Base-by-base conservation (phyloP, 2,888 invertebrate genomes). In the Lepidonotus clava region DNA sequence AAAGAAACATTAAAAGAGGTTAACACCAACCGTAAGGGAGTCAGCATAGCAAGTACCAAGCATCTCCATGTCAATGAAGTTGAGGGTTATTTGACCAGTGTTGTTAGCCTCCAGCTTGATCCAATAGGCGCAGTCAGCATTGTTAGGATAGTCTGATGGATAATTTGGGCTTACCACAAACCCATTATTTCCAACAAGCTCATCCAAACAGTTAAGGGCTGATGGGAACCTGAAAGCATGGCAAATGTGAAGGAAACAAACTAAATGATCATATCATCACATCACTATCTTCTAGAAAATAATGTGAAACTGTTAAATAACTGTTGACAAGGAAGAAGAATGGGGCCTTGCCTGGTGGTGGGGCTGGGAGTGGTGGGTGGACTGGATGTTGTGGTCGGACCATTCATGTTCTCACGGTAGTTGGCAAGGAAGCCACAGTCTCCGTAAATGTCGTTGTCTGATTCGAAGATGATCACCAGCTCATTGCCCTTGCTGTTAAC, bases 41-140 rank as follows among this genome's bases (percentile, higher is more conserved):
- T 83, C 83, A 41, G 32, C 1, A 21, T 41, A 28, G 51, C 83
- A 83, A 11, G 24, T 24, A 18, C 18, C 32, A 51, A 21, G 8
- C 1, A 1, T 28, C 32, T 83, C 83, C 18, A 83, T 5, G 83
- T 83, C 83, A 8, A 18, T 1, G 40, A 83, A 83, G 1, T 1
- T 83, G 28, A 83, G 83, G 11, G 51, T 41, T 6, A 83, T 83
- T 6, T n/a, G 6, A 8, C 76, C 76, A 38, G 46, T 51, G n/a
- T 41, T 51, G 40, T 76, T 76, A 24, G 76, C 40, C 8, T 41
- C 83, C 46, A 83, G 24, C 38, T 32, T 34, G 46, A 83, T 83
- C 46, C 24, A 51, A 51, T 32, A 83, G 32, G 46, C 14, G 28
- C 83, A 83, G 83, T 83, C 83, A 28, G 51, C 83, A n/a, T 83